Evolutionary conservation across 2,888 invertebrate genomes (phyloP), one percentile per base, ranked within the genome.

Genomic region (Cynaeus angustus): DNA sequence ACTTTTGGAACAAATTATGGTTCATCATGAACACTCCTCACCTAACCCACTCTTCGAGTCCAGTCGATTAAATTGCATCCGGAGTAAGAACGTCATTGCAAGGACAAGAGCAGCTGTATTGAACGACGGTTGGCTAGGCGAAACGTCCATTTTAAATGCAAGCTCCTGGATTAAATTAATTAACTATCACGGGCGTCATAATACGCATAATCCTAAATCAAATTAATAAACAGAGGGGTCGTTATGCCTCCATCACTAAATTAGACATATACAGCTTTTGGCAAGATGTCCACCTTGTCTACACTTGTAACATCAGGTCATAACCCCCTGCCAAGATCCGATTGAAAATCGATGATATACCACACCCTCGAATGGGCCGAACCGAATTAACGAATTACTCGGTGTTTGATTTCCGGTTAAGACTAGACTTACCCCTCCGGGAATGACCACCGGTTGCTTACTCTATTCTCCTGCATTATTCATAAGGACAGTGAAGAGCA

Each of bases 361-460:
- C 53, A 30, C 53, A 33, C 53, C 53, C 53, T 13, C 59, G 28
- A 10, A 41, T 52, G 14, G 28, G 33, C 46, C 14, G 21, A 43
- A 6, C 55, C 14, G 55, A 66, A 58, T 67, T 59, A 67, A 59
- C 41, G 50, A 67, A 50, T 56, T 38, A 58, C 28, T 28, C 16
- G 12, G 7, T 64, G 50, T 52, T 13, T 14, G 28, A 45, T 59
- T 28, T 48, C 48, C 37, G 45, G 45, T 14, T 37, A 16, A 12
- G 14, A 14, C 46, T 6, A 12, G 43, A 33, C 33, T 33, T 33
- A 33, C 33, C 37, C 14, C 30, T 12, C 48, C 59, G 13, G 46
- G 45, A 62, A 66, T 59, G 52, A 67, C 66, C 66, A 67, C 66
- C 66, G 66, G 66, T 67, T 67, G 66, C 66, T 67, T 41, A 26